These are phyloP conservation scores for Xiphias gladius DNA, from an alignment of 2,113 vertebrate genomes.

Conservation along the genomic window DNA sequence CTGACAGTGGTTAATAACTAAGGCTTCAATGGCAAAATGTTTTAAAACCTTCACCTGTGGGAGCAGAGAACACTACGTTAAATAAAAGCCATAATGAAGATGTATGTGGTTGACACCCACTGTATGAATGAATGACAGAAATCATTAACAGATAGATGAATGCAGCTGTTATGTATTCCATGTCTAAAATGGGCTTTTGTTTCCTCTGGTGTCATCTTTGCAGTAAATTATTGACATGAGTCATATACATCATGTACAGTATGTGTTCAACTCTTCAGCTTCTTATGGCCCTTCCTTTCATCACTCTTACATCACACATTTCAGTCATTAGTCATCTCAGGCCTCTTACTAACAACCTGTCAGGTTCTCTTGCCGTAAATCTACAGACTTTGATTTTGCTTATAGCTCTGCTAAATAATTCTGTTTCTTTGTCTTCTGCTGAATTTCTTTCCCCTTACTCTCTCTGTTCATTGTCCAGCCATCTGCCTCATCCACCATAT, in stretches of 20 bases:
- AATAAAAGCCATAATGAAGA: background rate
- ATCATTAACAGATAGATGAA: background rate
- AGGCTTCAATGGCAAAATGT: background rate
- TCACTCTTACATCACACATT: conserved; percentile 39
- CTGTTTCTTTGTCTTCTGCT: background rate
- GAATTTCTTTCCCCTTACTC: background rate
- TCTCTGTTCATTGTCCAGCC: conserved; percentile 23
- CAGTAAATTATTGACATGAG: background rate
- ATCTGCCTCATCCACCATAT: conserved; percentile 36
- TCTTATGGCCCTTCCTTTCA: conserved; percentile 12
- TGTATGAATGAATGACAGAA: background rate
- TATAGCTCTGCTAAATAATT: conserved; percentile 8
- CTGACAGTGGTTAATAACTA: background rate
- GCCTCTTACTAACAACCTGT: conserved; percentile 7
- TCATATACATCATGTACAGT: background rate
- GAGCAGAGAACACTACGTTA: too few relatives aligned
- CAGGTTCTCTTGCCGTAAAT: conserved; percentile 22
- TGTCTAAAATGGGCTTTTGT: background rate
- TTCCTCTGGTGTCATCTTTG: background rate
- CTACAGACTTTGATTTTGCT: conserved; percentile 32
- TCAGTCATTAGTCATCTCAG: conserved; percentile 18
- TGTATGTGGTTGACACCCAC: background rate
- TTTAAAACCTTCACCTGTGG: too few relatives aligned
- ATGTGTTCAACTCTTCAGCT: background rate
- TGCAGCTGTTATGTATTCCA: background rate